Evolutionary conservation across 35 echinoderm and acorn worm species (phyloP).

Genomic region (Patiria miniata): DNA sequence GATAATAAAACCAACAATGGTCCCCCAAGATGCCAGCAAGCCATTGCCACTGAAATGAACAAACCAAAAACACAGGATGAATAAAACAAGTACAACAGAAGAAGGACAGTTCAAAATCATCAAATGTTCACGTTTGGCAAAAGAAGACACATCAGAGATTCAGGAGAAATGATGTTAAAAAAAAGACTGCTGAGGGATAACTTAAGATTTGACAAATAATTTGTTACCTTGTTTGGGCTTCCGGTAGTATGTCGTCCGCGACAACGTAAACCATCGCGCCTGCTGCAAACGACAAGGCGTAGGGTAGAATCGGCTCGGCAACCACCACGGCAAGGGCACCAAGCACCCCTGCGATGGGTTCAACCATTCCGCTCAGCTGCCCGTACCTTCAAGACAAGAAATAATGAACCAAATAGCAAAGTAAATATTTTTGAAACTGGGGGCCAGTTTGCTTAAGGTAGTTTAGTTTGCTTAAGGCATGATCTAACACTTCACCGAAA

Average conservation of each 20-base stretch:
- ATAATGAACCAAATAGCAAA: no score
- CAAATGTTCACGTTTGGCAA: not conserved
- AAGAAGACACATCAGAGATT: no score
- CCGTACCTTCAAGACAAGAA: constrained; percentile 73
- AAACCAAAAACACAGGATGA: constrained; percentile 9
- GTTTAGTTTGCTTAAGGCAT: no score
- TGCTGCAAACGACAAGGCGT: constrained; percentile 93
- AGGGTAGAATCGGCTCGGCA: constrained; percentile 91
- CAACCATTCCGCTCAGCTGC: constrained; percentile 96
- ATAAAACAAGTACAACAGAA: constrained; percentile 8
- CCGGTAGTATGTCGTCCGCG: constrained; percentile 94
- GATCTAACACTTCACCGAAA: no score
- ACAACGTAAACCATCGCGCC: constrained; percentile 99
- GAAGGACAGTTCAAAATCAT: not conserved
- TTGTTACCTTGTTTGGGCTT: constrained; percentile 89
- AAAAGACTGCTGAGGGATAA: not conserved
- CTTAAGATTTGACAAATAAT: no score
- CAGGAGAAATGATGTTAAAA: not conserved
- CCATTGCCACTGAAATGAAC: constrained; percentile 88
- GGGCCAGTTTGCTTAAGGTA: no score
- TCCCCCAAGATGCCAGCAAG: constrained; percentile 82
- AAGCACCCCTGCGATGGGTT: constrained; percentile 90
- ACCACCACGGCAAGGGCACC: constrained; percentile 76
- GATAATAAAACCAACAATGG: constrained; percentile 84
- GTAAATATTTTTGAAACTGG: no score